A percentile compares a stretch with the other conserved stretches of the same genome.
These are phyloP conservation scores for Pterophyllum scalare DNA, from an alignment of 2,113 vertebrate genomes.

Conservation along the genomic window DNA sequence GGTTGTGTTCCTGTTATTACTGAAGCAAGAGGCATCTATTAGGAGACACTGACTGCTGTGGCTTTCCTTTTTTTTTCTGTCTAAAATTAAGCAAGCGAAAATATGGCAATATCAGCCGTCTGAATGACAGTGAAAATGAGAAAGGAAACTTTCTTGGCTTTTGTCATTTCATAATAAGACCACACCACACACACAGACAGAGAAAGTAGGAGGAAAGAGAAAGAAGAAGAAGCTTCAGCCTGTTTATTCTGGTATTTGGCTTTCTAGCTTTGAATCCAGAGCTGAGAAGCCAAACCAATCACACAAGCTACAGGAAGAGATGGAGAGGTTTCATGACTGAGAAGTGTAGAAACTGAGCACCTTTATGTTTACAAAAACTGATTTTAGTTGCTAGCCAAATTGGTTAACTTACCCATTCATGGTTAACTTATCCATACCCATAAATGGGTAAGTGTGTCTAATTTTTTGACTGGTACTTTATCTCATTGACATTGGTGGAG, in stretches of 20 bases:
- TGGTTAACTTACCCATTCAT: no score
- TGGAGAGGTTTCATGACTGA: neutral
- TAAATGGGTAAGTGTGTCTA: no score
- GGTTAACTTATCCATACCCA: no score
- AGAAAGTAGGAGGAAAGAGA: neutral
- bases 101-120: neutral
- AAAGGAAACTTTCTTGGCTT: neutral
- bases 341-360: neutral
- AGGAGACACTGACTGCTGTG: neutral
- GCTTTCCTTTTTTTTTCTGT: neutral
- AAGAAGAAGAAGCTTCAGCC: neutral
- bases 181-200: neutral
- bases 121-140: neutral
- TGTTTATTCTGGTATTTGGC: neutral
- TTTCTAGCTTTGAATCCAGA: neutral
- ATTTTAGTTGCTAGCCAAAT: neutral
- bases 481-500: no score
- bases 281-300: neutral
- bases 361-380: neutral
- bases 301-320: neutral
- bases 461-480: no score
- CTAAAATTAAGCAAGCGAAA: neutral
- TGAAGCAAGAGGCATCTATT: neutral
- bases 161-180: neutral
- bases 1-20: neutral